Evolutionary conservation across 2,113 vertebrate species (phyloP).

Genomic region (Ochotona princeps): DNA sequence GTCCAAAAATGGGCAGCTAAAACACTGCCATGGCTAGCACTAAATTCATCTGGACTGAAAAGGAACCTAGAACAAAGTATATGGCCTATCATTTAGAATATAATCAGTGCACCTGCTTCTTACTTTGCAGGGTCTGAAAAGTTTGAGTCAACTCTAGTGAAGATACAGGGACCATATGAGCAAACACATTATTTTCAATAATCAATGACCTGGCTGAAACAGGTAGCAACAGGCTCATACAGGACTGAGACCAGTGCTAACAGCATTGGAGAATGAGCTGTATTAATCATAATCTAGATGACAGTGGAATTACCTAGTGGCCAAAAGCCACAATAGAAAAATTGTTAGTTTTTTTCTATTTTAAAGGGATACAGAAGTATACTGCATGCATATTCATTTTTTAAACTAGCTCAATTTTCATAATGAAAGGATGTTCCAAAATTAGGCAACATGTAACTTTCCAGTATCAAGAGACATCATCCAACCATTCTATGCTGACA

Average conservation of each 20-base stretch:
- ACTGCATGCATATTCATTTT: background rate
- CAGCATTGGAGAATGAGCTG: background rate
- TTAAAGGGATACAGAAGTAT: background rate
- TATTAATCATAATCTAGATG: background rate
- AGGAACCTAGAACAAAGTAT: background rate
- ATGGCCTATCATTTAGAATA: background rate
- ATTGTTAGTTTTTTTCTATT: conserved; percentile 13
- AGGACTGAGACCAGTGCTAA: background rate
- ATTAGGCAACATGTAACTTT: background rate
- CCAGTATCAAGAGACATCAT: background rate
- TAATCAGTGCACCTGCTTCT: background rate
- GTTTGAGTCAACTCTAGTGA: background rate
- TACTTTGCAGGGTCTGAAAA: conserved; percentile 6
- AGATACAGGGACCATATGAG: background rate
- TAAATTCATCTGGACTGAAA: background rate
- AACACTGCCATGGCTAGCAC: background rate
- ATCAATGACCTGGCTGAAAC: background rate
- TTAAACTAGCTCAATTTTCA: background rate
- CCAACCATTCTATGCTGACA: background rate
- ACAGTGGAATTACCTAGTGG: conserved; percentile 2
- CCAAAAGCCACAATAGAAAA: background rate
- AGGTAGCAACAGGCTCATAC: background rate
- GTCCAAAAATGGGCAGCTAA: background rate
- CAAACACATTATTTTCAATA: background rate
- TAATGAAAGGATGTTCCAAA: conserved; percentile 47